phyloP scores from a whole-genome alignment of 2,113 vertebrate genomes.

The Porphyrio hochstetteri region DNA sequence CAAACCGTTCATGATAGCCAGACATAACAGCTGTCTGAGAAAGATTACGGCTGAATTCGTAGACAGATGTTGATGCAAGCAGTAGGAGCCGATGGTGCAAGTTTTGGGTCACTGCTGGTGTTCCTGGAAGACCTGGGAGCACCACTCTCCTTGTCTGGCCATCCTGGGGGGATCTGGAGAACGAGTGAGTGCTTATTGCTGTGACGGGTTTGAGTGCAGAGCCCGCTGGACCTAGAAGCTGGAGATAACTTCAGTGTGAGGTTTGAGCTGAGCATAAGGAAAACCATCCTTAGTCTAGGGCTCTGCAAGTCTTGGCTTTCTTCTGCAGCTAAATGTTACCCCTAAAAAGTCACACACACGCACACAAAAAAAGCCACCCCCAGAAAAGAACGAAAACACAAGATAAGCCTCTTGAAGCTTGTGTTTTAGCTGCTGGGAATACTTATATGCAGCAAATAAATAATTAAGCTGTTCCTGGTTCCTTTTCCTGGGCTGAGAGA shows the following conservation, averaged over 20 bases:
- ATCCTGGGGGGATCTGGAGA: neutral
- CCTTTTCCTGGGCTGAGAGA: neutral
- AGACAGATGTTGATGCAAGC: constrained; percentile 20
- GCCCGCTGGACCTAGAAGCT: neutral
- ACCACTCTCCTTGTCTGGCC: neutral
- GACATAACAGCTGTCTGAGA: constrained; percentile 56
- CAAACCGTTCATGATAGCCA: neutral
- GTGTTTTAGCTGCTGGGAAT: neutral
- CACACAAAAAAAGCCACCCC: neutral
- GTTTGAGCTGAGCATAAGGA: neutral
- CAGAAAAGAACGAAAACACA: neutral
- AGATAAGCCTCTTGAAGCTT: neutral
- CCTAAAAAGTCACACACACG: neutral
- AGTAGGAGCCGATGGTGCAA: fast-evolving
- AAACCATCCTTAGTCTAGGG: neutral
- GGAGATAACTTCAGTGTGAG: neutral
- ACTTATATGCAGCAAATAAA: neutral
- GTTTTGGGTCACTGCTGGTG: neutral
- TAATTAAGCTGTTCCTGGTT: neutral
- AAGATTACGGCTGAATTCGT: constrained; percentile 2
- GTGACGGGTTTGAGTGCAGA: neutral
- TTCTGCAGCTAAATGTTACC: neutral
- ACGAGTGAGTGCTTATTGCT: neutral
- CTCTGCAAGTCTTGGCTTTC: neutral
- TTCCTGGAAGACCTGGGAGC: neutral